Evolutionary conservation across 2,888 invertebrate genomes (phyloP).

Genomic region (Cerceris ruficornis): DNA sequence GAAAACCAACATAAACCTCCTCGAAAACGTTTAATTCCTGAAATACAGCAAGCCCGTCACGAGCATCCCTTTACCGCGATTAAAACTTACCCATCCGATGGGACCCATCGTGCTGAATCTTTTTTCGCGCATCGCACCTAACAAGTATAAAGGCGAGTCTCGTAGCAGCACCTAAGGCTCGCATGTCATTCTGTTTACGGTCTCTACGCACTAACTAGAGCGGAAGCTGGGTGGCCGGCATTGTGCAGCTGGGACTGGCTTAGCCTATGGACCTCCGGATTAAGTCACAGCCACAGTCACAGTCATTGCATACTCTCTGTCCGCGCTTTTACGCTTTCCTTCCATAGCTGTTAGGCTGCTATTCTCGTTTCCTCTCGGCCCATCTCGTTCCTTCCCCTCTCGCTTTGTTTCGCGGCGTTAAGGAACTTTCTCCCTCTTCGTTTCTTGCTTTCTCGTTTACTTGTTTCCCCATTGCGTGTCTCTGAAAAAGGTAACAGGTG

Average conservation of each 20-base stretch:
- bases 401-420: constrained; percentile 13
- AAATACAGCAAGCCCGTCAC: too few species aligned
- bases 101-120: not conserved
- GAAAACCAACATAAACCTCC: too few species aligned
- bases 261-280: constrained; percentile 63
- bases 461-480: constrained; percentile 28
- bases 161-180: constrained; percentile 46
- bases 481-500: constrained; percentile 74
- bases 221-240: constrained; percentile 74
- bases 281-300: constrained; percentile 65
- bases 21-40: too few species aligned
- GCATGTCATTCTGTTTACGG: constrained; percentile 71
- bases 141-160: constrained; percentile 47
- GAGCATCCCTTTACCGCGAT: not conserved
- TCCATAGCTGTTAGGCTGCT: constrained; percentile 24
- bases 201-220: constrained; percentile 73
- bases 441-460: constrained; percentile 19
- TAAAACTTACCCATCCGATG: not conserved
- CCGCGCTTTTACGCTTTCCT: constrained; percentile 39
- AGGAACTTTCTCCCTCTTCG: constrained; percentile 25
- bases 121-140: constrained; percentile 31
- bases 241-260: constrained; percentile 67
- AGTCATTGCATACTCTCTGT: constrained; percentile 46
- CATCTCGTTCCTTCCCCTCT: constrained; percentile 21
- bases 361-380: constrained; percentile 6